Evolutionary conservation across 1,140 invertebrate species (phyloP).

Genomic region (Oscheius sp.): DNA sequence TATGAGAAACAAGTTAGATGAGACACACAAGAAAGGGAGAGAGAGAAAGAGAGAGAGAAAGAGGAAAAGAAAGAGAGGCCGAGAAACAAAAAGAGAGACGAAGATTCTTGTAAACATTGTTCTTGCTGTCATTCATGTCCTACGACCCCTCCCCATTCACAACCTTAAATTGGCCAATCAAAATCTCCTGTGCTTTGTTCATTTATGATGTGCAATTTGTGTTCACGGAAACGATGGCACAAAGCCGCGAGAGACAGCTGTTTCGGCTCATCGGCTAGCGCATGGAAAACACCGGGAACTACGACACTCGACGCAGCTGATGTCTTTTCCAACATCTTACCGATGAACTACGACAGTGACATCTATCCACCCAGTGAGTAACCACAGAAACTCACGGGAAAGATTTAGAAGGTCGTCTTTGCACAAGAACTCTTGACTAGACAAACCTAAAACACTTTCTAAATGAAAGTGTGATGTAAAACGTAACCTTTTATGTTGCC

Average conservation of each 20-base stretch:
- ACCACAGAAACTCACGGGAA: no score
- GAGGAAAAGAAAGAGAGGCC: no score
- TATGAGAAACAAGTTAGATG: no score
- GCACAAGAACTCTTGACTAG: no score
- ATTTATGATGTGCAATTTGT: not conserved
- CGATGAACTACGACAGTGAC: constrained; percentile 7
- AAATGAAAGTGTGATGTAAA: no score
- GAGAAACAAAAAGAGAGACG: no score
- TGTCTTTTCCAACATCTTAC: not conserved
- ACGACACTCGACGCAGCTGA: not conserved
- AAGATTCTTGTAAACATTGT: not conserved
- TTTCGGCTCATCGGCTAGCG: not conserved
- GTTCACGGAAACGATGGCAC: not conserved
- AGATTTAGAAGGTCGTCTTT: no score
- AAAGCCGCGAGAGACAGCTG: no score
- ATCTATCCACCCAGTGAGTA: constrained; percentile 4
- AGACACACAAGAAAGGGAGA: no score
- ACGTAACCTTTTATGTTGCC: no score
- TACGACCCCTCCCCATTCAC: not conserved
- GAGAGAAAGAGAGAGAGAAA: no score
- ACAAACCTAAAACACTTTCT: no score
- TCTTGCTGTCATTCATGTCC: not conserved
- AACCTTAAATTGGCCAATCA: not conserved
- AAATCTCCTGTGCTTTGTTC: not conserved
- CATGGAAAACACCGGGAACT: constrained; percentile 10